phyloP scores from a whole-genome alignment of 2,888 invertebrate genomes.

The Conus canariensis region DNA sequence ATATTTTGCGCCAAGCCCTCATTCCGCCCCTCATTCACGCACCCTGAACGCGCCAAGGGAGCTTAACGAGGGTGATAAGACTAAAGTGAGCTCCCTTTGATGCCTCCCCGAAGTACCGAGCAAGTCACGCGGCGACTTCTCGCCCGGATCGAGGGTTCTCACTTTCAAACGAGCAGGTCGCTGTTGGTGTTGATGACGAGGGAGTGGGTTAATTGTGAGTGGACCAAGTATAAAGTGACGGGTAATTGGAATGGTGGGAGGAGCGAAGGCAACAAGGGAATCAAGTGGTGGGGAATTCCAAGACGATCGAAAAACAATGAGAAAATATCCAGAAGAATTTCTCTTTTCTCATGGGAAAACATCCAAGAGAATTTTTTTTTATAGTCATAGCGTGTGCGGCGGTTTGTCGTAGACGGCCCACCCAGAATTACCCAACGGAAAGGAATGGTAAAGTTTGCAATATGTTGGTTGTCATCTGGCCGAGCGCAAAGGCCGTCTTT shows the following conservation, averaged over 20 bases:
- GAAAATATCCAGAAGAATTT: background rate
- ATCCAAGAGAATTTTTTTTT: no score
- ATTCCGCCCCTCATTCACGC: background rate
- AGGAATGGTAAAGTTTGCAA: no score
- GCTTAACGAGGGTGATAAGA: slow-evolving; percentile 29
- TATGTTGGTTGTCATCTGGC: no score
- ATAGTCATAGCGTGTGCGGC: no score
- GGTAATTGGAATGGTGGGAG: background rate
- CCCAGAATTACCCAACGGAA: no score
- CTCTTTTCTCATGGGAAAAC: no score
- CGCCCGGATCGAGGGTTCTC: slow-evolving; percentile 1
- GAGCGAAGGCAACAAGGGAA: background rate
- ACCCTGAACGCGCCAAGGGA: background rate
- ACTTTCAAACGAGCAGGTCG: slow-evolving; percentile 22
- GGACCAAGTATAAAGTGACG: background rate
- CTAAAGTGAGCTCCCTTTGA: background rate
- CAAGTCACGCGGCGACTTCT: background rate
- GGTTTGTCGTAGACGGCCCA: no score
- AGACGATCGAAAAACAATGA: background rate
- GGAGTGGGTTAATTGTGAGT: background rate
- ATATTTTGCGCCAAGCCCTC: no score
- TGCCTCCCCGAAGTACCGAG: slow-evolving; percentile 6
- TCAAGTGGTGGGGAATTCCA: background rate
- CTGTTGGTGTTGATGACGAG: background rate
- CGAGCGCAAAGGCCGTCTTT: no score